phyloP scores from a whole-genome alignment of 2,113 vertebrate species.

The Sciurus niger region DNA sequence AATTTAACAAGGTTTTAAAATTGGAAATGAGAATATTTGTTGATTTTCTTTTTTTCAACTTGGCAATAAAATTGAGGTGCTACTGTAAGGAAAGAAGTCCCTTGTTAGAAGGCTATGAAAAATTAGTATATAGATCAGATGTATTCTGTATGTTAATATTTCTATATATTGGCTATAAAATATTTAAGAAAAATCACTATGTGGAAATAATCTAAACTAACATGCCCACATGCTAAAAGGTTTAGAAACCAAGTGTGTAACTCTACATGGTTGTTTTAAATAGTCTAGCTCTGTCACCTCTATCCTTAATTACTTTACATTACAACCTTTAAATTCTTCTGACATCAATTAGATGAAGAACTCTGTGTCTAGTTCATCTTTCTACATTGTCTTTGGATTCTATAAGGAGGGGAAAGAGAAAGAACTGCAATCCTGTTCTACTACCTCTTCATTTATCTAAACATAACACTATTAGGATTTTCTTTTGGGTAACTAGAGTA shows the following conservation, averaged over 20 bases:
- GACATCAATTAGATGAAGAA: background rate
- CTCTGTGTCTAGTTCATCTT: background rate
- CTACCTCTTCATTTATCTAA: background rate
- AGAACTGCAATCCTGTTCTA: background rate
- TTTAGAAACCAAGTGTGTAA: background rate
- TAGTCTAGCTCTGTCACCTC: background rate
- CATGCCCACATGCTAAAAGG: background rate
- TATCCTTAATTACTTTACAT: background rate
- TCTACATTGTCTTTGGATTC: background rate
- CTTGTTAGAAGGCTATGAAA: background rate
- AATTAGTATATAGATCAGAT: background rate
- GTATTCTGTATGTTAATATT: background rate
- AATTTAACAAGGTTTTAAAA: constrained; percentile 18
- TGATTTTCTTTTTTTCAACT: constrained; percentile 43
- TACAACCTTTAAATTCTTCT: background rate
- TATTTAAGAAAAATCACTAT: background rate
- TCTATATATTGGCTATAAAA: background rate
- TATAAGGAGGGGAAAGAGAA: background rate
- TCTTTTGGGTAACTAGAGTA: background rate
- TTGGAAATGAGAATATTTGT: background rate
- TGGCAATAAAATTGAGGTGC: constrained; percentile 17
- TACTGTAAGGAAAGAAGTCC: too few species aligned
- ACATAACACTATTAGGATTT: background rate
- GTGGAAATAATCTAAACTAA: background rate
- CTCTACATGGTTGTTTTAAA: background rate